Conservation (phyloP, 2,113 vertebrate genomes). For the Excalfactoria chinensis region DNA sequence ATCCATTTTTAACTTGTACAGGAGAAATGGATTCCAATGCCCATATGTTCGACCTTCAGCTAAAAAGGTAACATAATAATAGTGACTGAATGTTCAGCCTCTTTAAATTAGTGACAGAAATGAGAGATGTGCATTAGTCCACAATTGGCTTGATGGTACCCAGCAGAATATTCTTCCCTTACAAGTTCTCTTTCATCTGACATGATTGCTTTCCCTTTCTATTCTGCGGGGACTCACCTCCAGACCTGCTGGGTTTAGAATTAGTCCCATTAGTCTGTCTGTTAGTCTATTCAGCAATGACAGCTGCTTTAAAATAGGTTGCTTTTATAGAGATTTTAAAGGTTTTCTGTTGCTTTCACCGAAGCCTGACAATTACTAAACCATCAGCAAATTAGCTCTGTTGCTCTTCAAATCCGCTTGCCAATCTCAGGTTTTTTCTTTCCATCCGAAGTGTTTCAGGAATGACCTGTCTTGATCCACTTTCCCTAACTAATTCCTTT, state of each 20-base stretch:
- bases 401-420: background rate
- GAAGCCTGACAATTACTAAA: slow-evolving; percentile 24
- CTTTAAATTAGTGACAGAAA: slow-evolving; percentile 53
- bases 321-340: slow-evolving; percentile 26
- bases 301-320: slow-evolving; percentile 18
- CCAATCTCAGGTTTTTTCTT: background rate
- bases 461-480: background rate
- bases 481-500: background rate
- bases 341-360: slow-evolving; percentile 43
- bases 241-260: slow-evolving; percentile 47
- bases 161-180: slow-evolving; percentile 46
- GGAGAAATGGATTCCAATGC: background rate
- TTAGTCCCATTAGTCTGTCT: slow-evolving; percentile 52
- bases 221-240: background rate
- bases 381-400: background rate
- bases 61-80: slow-evolving; percentile 39
- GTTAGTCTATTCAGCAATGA: slow-evolving; percentile 49
- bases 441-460: slow-evolving; percentile 31
- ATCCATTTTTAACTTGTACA: background rate
- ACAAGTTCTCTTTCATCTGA: slow-evolving; percentile 37
- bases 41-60: background rate
- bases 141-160: slow-evolving; percentile 21
- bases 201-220: slow-evolving; percentile 58
- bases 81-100: slow-evolving; percentile 20
- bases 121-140: slow-evolving; percentile 51